Percentiles rank a stretch among this genome's conserved stretches.
Conservation (phyloP, 2,113 vertebrate genomes). For the Tachycineta bicolor region DNA sequence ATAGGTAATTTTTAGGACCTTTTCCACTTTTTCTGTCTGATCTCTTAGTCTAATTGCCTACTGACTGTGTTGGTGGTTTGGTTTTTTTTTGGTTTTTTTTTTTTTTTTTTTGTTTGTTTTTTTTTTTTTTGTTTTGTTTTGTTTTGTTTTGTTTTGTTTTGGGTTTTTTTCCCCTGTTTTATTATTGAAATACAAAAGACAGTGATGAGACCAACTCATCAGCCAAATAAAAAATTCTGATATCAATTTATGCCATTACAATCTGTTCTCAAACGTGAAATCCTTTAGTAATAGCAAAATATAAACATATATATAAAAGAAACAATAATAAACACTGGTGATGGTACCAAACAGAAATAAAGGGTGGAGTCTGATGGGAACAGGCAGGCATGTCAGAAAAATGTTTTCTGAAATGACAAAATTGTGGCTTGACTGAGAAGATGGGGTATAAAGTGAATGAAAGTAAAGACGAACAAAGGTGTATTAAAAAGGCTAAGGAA, state of each 20-base stretch:
- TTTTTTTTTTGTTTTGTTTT: too few relatives aligned
- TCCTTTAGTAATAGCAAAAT: background rate
- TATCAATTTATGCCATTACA: background rate
- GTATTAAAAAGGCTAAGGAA: background rate
- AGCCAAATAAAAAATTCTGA: background rate
- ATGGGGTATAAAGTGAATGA: background rate
- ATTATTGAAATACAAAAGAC: background rate
- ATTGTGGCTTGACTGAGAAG: background rate
- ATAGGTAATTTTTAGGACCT: background rate
- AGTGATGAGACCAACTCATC: background rate
- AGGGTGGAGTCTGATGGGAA: background rate
- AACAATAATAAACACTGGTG: background rate
- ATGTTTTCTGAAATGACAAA: background rate
- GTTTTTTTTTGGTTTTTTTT: background rate
- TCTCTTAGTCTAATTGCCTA: background rate
- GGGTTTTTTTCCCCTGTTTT: background rate
- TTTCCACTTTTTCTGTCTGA: background rate
- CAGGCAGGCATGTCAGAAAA: background rate
- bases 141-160: background rate
- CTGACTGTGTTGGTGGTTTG: fast-evolving
- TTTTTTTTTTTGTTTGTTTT: too few relatives aligned
- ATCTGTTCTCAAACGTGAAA: background rate
- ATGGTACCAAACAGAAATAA: background rate
- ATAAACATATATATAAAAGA: background rate
- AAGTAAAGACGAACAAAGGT: background rate